Evolutionary conservation across 1,140 invertebrate species (phyloP).

Genomic region (Brachystomella parvula): DNA sequence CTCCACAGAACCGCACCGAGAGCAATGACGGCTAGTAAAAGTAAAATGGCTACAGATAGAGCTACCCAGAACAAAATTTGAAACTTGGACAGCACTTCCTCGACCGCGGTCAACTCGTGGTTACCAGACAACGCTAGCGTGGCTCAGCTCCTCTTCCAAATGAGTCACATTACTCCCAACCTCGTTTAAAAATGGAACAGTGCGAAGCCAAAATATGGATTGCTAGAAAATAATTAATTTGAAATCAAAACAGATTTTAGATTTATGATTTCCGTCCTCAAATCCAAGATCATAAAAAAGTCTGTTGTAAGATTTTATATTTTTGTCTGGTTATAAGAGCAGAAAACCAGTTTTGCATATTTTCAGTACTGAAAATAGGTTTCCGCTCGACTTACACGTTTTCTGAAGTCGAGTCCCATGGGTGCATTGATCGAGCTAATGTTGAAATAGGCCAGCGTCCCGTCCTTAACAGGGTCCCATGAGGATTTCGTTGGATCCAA

Average conservation of each 20-base stretch:
- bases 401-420: conserved; percentile 29
- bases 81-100: conserved; percentile 19
- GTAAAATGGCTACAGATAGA: conserved; percentile 28
- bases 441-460: conserved; percentile 32
- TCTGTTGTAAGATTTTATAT: no score
- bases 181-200: conserved; percentile 22
- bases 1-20: conserved; percentile 22
- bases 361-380: not conserved
- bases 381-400: conserved; percentile 23
- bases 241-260: not conserved
- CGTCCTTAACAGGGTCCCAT: conserved; percentile 27
- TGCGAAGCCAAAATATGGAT: conserved; percentile 33
- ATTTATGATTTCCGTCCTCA: no score
- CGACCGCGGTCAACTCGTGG: conserved; percentile 8
- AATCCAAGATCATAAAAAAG: no score
- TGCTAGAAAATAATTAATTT: conserved; percentile 24
- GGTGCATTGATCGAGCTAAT: conserved; percentile 22
- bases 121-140: not conserved
- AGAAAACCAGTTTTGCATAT: no score
- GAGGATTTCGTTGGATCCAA: not conserved
- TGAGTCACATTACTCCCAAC: not conserved
- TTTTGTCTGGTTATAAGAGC: no score
- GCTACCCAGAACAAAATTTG: conserved; percentile 30
- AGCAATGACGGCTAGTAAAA: conserved; percentile 28
- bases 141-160: not conserved